Percentiles rank a stretch among this genome's conserved stretches.
These are phyloP conservation scores for Lucilia sericata DNA, from an alignment of 1,140 invertebrate species.

Conservation along the genomic window DNA sequence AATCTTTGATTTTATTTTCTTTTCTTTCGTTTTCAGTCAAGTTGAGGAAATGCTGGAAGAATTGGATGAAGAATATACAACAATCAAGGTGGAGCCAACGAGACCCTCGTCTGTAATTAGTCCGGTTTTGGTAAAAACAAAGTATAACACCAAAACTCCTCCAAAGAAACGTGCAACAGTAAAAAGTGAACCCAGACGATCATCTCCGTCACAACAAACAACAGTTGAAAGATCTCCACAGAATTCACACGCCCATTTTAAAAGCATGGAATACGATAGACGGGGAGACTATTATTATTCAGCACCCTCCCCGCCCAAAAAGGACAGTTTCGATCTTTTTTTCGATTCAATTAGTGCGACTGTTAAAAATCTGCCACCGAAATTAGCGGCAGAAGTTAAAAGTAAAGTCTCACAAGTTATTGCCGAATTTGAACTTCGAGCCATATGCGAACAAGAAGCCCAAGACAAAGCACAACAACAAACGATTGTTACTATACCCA, in stretches of 20 bases:
- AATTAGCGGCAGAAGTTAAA: conserved; percentile 59
- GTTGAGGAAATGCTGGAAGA: neutral
- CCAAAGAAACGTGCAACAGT: neutral
- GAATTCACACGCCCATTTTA: neutral
- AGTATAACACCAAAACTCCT: neutral
- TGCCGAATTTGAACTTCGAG: conserved; percentile 61
- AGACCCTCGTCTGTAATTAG: neutral
- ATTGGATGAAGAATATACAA: conserved; percentile 9
- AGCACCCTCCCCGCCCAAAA: conserved; percentile 50
- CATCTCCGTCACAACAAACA: neutral
- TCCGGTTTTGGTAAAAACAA: neutral
- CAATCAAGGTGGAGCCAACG: conserved; percentile 28
- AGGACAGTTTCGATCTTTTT: conserved; percentile 57
- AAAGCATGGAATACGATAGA: neutral
- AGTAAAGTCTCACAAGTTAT: conserved; percentile 60
- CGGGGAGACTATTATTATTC: conserved; percentile 28
- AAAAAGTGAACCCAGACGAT: neutral
- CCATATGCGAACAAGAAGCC: conserved; percentile 55
- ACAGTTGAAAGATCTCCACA: neutral
- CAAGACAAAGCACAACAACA: conserved; percentile 38
- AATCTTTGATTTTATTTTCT: neutral
- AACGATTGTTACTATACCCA: neutral
- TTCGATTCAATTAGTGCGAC: conserved; percentile 61
- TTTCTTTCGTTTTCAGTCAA: neutral
- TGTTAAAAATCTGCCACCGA: conserved; percentile 58